Conservation (phyloP, 2,797 vertebrate genomes). For the Enteromius thamalakanensis region DNA sequence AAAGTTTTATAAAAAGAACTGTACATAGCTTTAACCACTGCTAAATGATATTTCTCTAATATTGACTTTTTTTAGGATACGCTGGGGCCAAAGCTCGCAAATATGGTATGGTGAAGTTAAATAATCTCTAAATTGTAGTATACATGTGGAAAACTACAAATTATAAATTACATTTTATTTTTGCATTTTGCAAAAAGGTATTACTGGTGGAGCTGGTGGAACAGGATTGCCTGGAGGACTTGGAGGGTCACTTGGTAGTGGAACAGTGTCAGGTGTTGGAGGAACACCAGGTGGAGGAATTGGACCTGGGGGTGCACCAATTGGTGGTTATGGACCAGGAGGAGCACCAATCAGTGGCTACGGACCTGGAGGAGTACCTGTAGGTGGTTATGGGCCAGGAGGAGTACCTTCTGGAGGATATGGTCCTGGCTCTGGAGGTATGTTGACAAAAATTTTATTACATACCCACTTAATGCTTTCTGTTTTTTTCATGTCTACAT, state of each 20-base stretch:
- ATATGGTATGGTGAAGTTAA: slow-evolving; percentile 70
- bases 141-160: background rate
- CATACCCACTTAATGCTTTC: background rate
- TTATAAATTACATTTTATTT: background rate
- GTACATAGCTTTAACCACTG: background rate
- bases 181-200: slow-evolving; percentile 49
- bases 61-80: slow-evolving; percentile 65
- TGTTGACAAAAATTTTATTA: slow-evolving; percentile 26
- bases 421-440: slow-evolving; percentile 45
- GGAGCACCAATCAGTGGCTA: slow-evolving; percentile 50
- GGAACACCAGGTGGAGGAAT: slow-evolving; percentile 33
- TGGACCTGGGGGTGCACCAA: slow-evolving; percentile 61
- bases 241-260: slow-evolving; percentile 52
- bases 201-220: slow-evolving; percentile 65
- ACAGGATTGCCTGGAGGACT: slow-evolving; percentile 62
- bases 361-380: slow-evolving; percentile 37
- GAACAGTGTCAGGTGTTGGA: slow-evolving; percentile 48
- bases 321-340: slow-evolving; percentile 56
- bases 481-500: slow-evolving; percentile 2
- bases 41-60: background rate
- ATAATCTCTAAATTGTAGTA: background rate
- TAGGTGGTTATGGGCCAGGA: slow-evolving; percentile 55
- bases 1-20: background rate
- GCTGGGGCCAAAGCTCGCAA: slow-evolving; percentile 75
- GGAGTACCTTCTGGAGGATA: slow-evolving; percentile 53